These are phyloP conservation scores for Trematomus loennbergii DNA, from an alignment of 2,113 vertebrate genomes.

Conservation along the genomic window DNA sequence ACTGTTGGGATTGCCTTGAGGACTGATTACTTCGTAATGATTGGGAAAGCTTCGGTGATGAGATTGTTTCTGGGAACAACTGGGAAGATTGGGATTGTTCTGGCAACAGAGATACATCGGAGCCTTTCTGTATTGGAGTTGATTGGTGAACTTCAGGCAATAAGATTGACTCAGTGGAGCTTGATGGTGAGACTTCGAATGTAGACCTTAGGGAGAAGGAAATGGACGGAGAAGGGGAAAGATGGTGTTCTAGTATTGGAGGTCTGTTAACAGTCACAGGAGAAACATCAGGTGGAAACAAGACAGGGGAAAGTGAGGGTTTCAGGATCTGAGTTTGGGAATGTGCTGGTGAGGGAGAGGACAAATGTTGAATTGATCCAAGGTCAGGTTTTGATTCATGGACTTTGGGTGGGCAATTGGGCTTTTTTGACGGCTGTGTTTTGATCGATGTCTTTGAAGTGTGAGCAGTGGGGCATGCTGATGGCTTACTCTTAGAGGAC, in stretches of 20 bases:
- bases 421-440: conserved; percentile 23
- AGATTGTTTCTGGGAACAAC: conserved; percentile 39
- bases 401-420: conserved; percentile 17
- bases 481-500: conserved; percentile 24
- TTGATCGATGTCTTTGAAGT: conserved; percentile 45
- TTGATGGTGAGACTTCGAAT: conserved; percentile 55
- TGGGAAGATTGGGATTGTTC: conserved; percentile 34
- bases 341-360: conserved; percentile 24
- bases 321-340: conserved; percentile 36
- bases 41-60: conserved; percentile 43
- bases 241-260: conserved; percentile 19
- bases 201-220: conserved; percentile 56
- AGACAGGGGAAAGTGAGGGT: neutral
- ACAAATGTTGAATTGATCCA: conserved; percentile 29
- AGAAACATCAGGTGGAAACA: conserved; percentile 17
- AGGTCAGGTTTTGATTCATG: conserved; percentile 34
- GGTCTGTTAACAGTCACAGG: conserved; percentile 5
- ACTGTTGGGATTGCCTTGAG: conserved; percentile 49
- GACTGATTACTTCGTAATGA: conserved; percentile 41
- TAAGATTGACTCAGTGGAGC: conserved; percentile 45
- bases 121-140: conserved; percentile 28
- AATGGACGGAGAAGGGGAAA: conserved; percentile 23
- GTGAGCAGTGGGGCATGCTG: conserved; percentile 16
- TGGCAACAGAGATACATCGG: conserved; percentile 31
- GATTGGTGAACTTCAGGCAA: conserved; percentile 50